These are phyloP conservation scores for Campoplex capitator DNA, from an alignment of 2,888 invertebrate genomes.

Conservation along the genomic window DNA sequence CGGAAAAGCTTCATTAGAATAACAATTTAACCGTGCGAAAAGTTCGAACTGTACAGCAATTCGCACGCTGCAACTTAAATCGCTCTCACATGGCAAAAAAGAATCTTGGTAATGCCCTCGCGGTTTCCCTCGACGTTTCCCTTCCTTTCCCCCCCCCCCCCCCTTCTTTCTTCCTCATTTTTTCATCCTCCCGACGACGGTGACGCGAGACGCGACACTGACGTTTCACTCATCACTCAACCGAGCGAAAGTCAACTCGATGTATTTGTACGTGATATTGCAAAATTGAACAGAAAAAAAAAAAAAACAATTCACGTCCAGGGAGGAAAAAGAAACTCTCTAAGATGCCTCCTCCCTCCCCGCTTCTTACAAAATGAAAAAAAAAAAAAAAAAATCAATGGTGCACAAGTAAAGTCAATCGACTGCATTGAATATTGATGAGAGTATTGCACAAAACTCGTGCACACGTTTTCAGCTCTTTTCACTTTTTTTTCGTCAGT, in stretches of 20 bases:
- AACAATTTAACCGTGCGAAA: slow-evolving; percentile 65
- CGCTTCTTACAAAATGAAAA: not conserved
- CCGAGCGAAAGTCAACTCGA: slow-evolving; percentile 61
- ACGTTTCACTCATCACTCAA: slow-evolving; percentile 65
- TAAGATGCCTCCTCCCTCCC: slow-evolving; percentile 9
- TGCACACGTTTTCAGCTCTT: not conserved
- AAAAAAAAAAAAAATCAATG: not conserved
- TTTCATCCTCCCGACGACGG: slow-evolving; percentile 34
- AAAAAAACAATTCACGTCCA: not conserved
- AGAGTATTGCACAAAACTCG: slow-evolving; percentile 18
- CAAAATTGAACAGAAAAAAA: slow-evolving; percentile 40
- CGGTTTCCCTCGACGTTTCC: slow-evolving; percentile 49
- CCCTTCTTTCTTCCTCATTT: slow-evolving; percentile 9
- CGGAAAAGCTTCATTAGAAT: slow-evolving; percentile 67
- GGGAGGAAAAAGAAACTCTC: slow-evolving; percentile 48
- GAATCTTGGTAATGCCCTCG: slow-evolving; percentile 39
- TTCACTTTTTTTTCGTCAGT: not conserved
- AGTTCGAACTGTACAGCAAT: slow-evolving; percentile 25
- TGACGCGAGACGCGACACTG: slow-evolving; percentile 40
- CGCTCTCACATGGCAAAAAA: slow-evolving; percentile 13
- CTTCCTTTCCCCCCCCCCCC: slow-evolving; percentile 16
- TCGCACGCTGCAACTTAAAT: slow-evolving; percentile 34
- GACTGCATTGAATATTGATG: slow-evolving; percentile 37
- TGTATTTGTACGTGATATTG: slow-evolving; percentile 48
- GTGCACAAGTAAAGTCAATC: slow-evolving; percentile 24